phyloP scores from a whole-genome alignment of 1,140 invertebrate species.

The Drosophila tristis region DNA sequence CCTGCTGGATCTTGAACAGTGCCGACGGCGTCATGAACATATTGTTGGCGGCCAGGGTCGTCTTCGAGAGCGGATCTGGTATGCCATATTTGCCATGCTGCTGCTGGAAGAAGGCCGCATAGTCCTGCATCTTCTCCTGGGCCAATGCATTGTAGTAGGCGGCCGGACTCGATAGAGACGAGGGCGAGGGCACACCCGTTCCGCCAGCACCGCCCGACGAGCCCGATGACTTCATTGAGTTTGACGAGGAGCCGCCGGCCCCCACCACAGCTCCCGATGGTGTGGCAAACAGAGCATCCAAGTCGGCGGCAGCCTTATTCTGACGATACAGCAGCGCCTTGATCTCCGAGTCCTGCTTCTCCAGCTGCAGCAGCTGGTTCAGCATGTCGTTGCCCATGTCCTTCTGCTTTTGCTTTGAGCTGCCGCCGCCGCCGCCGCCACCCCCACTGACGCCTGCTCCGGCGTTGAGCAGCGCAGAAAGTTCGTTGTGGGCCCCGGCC shows the following conservation, averaged over 20 bases:
- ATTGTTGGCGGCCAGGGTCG: constrained; percentile 88
- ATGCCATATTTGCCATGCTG: constrained; percentile 84
- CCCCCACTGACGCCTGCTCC: constrained; percentile 54
- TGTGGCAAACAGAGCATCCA: constrained; percentile 75
- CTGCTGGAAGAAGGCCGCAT: constrained; percentile 79
- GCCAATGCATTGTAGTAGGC: constrained; percentile 80
- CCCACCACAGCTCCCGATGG: constrained; percentile 57
- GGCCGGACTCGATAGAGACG: constrained; percentile 62
- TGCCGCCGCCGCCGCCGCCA: constrained; percentile 26
- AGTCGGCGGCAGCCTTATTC: constrained; percentile 74
- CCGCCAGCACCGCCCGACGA: constrained; percentile 24
- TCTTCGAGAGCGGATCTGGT: constrained; percentile 88
- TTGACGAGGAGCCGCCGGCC: constrained; percentile 40
- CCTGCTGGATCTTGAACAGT: constrained; percentile 85
- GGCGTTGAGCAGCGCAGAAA: constrained; percentile 65
- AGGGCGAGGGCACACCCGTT: constrained; percentile 51
- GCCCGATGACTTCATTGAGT: constrained; percentile 29
- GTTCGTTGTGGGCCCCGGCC: constrained; percentile 67
- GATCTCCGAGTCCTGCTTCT: constrained; percentile 78
- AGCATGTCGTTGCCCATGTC: constrained; percentile 79
- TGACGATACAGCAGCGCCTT: constrained; percentile 77
- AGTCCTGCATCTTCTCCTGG: constrained; percentile 83
- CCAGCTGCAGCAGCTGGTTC: constrained; percentile 76
- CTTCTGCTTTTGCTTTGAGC: constrained; percentile 63
- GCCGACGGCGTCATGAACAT: constrained; percentile 87